These are phyloP conservation scores for Xerus inauris DNA, from an alignment of 2,113 vertebrate species.

Conservation along the genomic window DNA sequence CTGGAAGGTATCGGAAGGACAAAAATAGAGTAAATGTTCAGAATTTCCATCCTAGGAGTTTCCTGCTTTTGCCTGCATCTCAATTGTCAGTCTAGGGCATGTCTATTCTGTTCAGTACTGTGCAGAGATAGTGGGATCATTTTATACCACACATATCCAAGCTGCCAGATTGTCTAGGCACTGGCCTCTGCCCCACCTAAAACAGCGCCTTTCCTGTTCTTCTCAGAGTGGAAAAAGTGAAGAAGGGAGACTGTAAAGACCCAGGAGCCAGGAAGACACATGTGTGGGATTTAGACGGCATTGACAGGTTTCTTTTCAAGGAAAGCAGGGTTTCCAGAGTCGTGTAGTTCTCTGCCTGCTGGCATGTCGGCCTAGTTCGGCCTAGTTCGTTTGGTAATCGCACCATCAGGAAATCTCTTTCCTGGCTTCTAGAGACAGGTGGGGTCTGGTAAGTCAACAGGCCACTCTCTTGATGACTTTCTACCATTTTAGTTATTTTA, in stretches of 20 bases:
- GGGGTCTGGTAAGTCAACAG: not conserved
- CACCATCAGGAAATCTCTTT: not conserved
- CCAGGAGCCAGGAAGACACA: slow-evolving; percentile 43
- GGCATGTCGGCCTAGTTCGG: not conserved
- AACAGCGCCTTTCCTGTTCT: slow-evolving; percentile 60
- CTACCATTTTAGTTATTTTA: not conserved
- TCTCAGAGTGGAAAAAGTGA: not conserved
- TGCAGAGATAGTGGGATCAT: slow-evolving; percentile 38
- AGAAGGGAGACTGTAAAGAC: not conserved
- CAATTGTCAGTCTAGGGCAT: slow-evolving; percentile 52
- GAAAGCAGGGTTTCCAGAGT: not conserved
- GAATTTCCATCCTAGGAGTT: slow-evolving; percentile 76
- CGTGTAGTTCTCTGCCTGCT: not conserved
- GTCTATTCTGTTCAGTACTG: not conserved
- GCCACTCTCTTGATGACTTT: not conserved
- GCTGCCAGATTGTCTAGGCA: not conserved
- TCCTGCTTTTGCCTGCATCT: slow-evolving; percentile 73
- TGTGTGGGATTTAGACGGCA: not conserved
- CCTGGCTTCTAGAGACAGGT: not conserved
- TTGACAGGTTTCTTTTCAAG: not conserved
- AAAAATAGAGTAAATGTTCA: slow-evolving; percentile 78
- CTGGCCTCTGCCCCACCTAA: slow-evolving; percentile 23
- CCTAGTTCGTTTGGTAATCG: not conserved
- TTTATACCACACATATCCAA: not conserved
- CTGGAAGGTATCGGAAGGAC: slow-evolving; percentile 76